Percentiles rank a stretch among this genome's conserved stretches.
Conservation (phyloP, 2,888 invertebrate species). For the Spicauda simplicius region DNA sequence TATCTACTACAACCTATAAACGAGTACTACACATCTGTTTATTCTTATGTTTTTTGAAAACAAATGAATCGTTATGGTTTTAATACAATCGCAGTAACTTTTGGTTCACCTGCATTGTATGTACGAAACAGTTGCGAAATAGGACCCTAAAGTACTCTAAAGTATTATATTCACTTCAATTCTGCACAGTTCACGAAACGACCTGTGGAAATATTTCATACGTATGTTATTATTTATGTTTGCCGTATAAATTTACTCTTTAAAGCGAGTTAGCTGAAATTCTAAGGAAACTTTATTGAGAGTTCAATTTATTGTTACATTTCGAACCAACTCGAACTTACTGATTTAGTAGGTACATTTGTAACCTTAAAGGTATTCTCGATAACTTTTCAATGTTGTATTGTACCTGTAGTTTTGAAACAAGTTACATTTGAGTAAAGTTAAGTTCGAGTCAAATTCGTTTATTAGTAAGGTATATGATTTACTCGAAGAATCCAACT, state of each 20-base stretch:
- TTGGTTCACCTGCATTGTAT: too few species aligned
- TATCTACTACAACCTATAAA: too few species aligned
- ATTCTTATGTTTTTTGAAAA: too few species aligned
- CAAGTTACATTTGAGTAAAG: background rate
- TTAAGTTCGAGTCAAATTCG: background rate
- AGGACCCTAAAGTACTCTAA: background rate
- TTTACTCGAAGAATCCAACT: too few species aligned
- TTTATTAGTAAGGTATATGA: too few species aligned
- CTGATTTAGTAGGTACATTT: background rate
- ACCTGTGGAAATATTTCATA: background rate
- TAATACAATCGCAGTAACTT: too few species aligned
- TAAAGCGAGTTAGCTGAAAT: background rate
- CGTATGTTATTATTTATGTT: background rate
- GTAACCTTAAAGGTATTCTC: background rate
- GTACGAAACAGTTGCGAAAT: too few species aligned
- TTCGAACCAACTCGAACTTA: background rate
- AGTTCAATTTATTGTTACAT: background rate
- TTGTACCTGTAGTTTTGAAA: background rate
- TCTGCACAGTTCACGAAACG: background rate
- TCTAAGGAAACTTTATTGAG: background rate
- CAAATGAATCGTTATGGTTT: too few species aligned
- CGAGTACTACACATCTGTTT: too few species aligned
- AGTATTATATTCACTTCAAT: background rate
- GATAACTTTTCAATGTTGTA: background rate
- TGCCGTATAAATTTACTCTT: background rate